Evolutionary conservation across 2,113 vertebrate genomes (phyloP).

Genomic region (Clarias macrocephalus): DNA sequence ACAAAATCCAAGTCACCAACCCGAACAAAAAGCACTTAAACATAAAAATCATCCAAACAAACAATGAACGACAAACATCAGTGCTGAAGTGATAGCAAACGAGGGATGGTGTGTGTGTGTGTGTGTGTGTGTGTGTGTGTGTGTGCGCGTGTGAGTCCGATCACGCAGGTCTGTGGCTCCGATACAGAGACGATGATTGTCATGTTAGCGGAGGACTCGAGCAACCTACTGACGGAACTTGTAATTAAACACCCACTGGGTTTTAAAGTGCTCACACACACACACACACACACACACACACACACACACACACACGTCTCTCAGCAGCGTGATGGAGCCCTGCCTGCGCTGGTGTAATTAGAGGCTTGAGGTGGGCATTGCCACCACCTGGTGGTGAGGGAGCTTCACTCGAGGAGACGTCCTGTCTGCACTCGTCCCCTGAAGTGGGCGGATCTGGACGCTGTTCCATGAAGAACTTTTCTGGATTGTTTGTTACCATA

Average conservation of each 20-base stretch:
- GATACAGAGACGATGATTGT: not conserved
- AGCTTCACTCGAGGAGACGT: constrained; percentile 58
- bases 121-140: no score
- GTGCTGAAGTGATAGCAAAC: no score
- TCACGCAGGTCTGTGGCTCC: no score
- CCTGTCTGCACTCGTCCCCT: constrained; percentile 29
- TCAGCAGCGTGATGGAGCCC: constrained; percentile 7
- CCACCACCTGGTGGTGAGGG: constrained; percentile 75
- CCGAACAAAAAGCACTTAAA: no score
- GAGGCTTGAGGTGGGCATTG: constrained; percentile 69
- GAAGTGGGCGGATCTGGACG: constrained; percentile 41
- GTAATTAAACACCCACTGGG: not conserved
- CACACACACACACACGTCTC: constrained; percentile 11
- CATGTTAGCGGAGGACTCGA: not conserved
- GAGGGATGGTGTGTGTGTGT: no score
- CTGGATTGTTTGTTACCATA: no score
- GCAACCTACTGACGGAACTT: not conserved
- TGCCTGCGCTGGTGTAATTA: constrained; percentile 65
- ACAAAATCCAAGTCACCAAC: no score
- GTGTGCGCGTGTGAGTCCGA: no score
- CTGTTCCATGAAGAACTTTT: not conserved
- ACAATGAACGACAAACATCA: no score
- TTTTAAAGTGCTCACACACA: not conserved
- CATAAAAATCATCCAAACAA: no score
- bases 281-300: constrained; percentile 25